Percentiles rank a stretch among this genome's conserved stretches.
These are phyloP conservation scores for Chironex yamaguchii DNA, from an alignment of 30 jellyfish, hydroid and myxozoan species.

Conservation along the genomic window DNA sequence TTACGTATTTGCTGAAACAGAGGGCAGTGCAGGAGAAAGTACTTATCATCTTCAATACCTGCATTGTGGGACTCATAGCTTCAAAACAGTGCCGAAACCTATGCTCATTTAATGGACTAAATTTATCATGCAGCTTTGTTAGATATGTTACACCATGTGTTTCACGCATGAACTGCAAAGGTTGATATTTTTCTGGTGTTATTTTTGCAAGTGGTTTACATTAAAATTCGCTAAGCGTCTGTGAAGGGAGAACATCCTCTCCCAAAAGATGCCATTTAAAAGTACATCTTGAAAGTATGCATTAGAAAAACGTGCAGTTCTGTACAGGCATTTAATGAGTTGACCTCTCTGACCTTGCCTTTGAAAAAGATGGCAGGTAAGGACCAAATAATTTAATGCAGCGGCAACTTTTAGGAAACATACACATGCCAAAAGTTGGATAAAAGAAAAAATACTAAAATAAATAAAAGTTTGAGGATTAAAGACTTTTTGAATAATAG, in stretches of 20 bases:
- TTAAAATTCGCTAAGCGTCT: slow-evolving; percentile 52
- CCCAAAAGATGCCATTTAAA: too few relatives aligned
- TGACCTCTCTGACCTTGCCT: too few relatives aligned
- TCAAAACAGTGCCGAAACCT: slow-evolving; percentile 6
- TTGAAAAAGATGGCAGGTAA: too few relatives aligned
- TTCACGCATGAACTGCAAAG: too few relatives aligned
- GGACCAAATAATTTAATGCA: too few relatives aligned
- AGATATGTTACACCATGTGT: too few relatives aligned
- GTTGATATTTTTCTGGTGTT: slow-evolving; percentile 28
- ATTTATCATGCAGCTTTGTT: neutral
- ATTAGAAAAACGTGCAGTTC: slow-evolving; percentile 10
- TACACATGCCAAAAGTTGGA: too few relatives aligned
- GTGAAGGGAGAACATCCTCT: slow-evolving; percentile 17
- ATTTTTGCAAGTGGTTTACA: slow-evolving; percentile 20
- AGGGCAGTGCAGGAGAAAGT: slow-evolving; percentile 29
- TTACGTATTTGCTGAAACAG: neutral
- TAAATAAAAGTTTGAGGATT: too few relatives aligned
- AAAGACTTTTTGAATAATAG: too few relatives aligned
- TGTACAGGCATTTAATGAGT: too few relatives aligned
- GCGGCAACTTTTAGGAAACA: too few relatives aligned
- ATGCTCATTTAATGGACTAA: slow-evolving; percentile 23
- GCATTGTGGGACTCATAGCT: slow-evolving; percentile 10
- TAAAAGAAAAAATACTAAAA: too few relatives aligned
- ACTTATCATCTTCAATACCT: neutral
- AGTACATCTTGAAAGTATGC: slow-evolving; percentile 7